These are phyloP conservation scores for Dreissena polymorpha DNA, from an alignment of 1,140 invertebrate species.

Conservation along the genomic window DNA sequence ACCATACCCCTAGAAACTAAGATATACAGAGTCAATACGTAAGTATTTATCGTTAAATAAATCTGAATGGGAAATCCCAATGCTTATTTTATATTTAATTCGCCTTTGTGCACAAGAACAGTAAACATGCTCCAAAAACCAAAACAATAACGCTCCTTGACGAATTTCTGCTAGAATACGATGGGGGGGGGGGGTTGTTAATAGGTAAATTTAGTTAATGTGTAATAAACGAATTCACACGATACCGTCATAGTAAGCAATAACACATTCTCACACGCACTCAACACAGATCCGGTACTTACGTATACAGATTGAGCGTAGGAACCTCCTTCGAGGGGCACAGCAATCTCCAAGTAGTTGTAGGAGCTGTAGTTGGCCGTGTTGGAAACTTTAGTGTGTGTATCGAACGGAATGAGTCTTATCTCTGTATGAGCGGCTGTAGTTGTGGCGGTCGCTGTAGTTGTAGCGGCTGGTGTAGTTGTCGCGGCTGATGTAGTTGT, in stretches of 20 bases:
- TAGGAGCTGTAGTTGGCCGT: background rate
- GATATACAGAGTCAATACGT: too few relatives aligned
- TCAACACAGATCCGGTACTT: background rate
- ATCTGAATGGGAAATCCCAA: too few relatives aligned
- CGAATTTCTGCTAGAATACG: too few relatives aligned
- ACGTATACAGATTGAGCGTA: conserved; percentile 13
- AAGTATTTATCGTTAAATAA: too few relatives aligned
- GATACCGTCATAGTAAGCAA: background rate
- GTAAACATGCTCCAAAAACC: too few relatives aligned
- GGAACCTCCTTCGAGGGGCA: background rate
- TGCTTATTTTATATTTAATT: too few relatives aligned
- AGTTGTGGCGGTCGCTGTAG: background rate
- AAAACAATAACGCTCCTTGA: too few relatives aligned
- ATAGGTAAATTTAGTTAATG: background rate
- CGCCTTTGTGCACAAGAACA: too few relatives aligned
- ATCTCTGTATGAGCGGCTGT: conserved; percentile 1
- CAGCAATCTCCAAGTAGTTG: background rate
- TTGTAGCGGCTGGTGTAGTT: background rate
- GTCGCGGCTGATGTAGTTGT: background rate
- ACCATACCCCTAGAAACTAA: too few relatives aligned
- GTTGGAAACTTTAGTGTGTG: background rate
- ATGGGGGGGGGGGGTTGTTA: background rate
- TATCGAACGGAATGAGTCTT: background rate
- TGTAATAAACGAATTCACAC: background rate
- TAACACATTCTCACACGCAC: background rate